phyloP scores from a whole-genome alignment of 2,888 invertebrate genomes.

The Hybos culiciformis region DNA sequence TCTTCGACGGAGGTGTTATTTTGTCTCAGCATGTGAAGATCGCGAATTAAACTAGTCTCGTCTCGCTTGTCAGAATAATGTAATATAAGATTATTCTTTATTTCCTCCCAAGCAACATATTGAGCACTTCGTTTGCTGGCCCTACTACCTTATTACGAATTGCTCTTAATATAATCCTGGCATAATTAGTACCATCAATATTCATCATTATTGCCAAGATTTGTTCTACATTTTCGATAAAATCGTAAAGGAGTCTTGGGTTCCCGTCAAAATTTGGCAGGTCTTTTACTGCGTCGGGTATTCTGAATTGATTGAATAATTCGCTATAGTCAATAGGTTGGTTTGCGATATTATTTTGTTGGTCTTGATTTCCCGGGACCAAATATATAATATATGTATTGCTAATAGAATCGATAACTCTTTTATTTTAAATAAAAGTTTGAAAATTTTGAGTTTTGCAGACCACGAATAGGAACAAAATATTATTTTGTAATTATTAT shows the following conservation, averaged over 20 bases:
- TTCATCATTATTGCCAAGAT: slow-evolving; percentile 7
- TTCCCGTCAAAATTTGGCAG: slow-evolving; percentile 12
- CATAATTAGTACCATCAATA: slow-evolving; percentile 10
- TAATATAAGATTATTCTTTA: slow-evolving; percentile 12
- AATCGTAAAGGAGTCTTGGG: slow-evolving; percentile 10
- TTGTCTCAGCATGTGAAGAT: slow-evolving; percentile 12
- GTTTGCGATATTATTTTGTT: too few relatives aligned
- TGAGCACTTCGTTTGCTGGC: slow-evolving; percentile 13
- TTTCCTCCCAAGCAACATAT: slow-evolving; percentile 13
- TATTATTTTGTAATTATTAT: too few relatives aligned
- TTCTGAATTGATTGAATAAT: too few relatives aligned
- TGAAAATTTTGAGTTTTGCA: too few relatives aligned
- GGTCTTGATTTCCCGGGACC: slow-evolving; percentile 10
- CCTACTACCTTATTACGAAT: slow-evolving; percentile 15
- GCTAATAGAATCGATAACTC: too few relatives aligned
- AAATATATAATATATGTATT: too few relatives aligned
- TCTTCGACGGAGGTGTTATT: slow-evolving; percentile 11
- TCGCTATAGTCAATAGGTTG: too few relatives aligned
- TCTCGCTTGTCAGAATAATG: slow-evolving; percentile 15
- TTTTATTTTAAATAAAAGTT: too few relatives aligned
- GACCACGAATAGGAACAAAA: too few relatives aligned
- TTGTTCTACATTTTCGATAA: slow-evolving; percentile 13
- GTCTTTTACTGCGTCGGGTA: slow-evolving; percentile 16
- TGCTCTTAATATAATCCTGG: too few relatives aligned
- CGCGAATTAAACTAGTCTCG: slow-evolving; percentile 14